Conservation (phyloP, 2,113 vertebrate species). For the Ploceus nigricollis region DNA sequence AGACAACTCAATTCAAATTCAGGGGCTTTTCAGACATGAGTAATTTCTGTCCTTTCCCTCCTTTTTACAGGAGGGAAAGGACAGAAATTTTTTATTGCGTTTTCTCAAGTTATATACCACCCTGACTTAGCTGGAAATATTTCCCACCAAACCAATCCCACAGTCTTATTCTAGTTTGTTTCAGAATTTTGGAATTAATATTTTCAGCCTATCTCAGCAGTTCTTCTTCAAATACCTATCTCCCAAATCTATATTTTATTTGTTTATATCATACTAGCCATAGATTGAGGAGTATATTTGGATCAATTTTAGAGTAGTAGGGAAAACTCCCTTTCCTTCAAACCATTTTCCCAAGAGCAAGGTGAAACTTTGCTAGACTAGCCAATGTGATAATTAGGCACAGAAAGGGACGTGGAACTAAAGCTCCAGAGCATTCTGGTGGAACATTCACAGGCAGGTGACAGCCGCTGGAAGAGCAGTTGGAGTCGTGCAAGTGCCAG, state of each 20-base stretch:
- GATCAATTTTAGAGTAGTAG: background rate
- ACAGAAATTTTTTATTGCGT: background rate
- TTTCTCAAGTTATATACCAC: background rate
- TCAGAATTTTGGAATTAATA: background rate
- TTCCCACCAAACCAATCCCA: background rate
- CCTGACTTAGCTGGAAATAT: background rate
- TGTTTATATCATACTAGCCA: background rate
- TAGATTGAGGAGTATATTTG: background rate
- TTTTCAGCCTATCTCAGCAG: background rate
- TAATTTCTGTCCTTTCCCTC: background rate
- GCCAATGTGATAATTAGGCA: fast-evolving
- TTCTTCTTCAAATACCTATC: background rate
- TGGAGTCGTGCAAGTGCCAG: fast-evolving
- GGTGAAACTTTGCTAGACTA: background rate
- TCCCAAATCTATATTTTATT: background rate
- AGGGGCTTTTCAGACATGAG: background rate
- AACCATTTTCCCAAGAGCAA: background rate
- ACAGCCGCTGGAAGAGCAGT: fast-evolving
- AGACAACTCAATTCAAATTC: background rate
- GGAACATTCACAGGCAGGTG: fast-evolving
- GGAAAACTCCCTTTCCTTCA: background rate
- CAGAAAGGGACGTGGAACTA: fast-evolving
- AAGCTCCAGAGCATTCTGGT: fast-evolving
- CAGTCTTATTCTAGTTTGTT: background rate
- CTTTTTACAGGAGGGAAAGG: background rate